phyloP scores from a whole-genome alignment of 2,113 vertebrate genomes.

The Hyperopisus bebe region DNA sequence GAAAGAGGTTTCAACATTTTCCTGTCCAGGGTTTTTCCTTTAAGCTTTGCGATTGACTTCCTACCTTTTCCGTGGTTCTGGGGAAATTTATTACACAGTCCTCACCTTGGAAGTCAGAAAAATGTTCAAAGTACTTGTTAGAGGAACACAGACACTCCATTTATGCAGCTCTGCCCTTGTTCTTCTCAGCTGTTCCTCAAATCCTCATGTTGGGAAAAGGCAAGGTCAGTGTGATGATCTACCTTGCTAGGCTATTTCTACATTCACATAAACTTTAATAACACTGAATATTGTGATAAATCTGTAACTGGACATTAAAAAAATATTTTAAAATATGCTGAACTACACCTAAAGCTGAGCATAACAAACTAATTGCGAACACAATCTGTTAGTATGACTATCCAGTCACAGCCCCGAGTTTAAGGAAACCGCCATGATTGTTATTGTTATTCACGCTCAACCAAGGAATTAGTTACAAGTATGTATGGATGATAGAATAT shows the following conservation, averaged over 20 bases:
- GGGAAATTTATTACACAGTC: not conserved
- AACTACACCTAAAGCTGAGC: not conserved
- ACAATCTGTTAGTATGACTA: not conserved
- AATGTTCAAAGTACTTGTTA: not conserved
- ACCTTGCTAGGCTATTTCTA: not conserved
- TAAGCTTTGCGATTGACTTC: not conserved
- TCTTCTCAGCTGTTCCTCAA: not conserved
- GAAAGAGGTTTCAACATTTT: not conserved
- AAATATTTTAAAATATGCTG: not conserved
- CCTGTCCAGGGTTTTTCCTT: not conserved
- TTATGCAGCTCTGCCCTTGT: not conserved
- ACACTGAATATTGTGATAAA: not conserved
- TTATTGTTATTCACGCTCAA: not conserved
- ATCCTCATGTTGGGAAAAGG: not conserved
- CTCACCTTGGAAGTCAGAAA: not conserved
- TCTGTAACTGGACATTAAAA: not conserved
- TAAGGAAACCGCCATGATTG: not conserved
- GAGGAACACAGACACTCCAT: not conserved
- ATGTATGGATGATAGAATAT: not conserved
- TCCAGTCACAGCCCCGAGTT: not conserved
- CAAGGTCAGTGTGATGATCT: not conserved
- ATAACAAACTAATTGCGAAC: not conserved
- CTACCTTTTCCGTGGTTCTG: not conserved
- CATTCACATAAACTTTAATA: not conserved
- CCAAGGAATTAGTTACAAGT: not conserved